phyloP scores from a whole-genome alignment of 2,888 invertebrate genomes.

The Nemurella pictetii region DNA sequence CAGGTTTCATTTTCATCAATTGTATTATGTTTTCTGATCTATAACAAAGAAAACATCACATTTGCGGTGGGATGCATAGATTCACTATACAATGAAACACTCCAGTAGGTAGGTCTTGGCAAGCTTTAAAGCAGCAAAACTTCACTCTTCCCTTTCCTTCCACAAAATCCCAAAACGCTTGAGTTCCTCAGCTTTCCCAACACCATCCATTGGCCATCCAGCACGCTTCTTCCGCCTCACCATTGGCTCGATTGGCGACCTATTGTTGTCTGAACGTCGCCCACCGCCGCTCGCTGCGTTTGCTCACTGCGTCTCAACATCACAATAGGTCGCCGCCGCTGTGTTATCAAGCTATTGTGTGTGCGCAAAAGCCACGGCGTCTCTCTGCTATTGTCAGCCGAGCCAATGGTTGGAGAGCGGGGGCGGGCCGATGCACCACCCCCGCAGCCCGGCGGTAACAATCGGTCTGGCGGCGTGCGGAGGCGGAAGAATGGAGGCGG shows the following conservation, averaged over 20 bases:
- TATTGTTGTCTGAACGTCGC: conserved; percentile 12
- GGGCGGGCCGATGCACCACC: not conserved
- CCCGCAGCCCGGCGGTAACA: not conserved
- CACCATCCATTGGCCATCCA: not conserved
- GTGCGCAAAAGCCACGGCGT: not conserved
- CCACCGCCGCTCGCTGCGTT: not conserved
- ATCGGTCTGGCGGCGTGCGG: not conserved
- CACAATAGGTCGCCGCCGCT: not conserved
- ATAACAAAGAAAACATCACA: too few relatives aligned
- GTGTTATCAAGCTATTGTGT: conserved; percentile 7
- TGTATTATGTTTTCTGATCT: too few relatives aligned
- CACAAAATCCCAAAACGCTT: not conserved
- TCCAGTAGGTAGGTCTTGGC: too few relatives aligned
- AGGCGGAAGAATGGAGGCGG: not conserved
- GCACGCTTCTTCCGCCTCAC: not conserved
- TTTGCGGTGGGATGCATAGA: too few relatives aligned
- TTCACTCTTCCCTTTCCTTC: not conserved
- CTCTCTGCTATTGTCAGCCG: conserved; percentile 2
- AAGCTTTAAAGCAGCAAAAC: too few relatives aligned
- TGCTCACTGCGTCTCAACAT: not conserved
- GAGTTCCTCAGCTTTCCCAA: not conserved
- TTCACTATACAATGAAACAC: too few relatives aligned
- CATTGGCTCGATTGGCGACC: conserved; percentile 3
- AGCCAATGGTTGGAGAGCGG: not conserved
- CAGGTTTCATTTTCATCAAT: too few relatives aligned